Evolutionary conservation across 2,797 vertebrate genomes (phyloP).

Genomic region (Threskiornis aethiopicus): DNA sequence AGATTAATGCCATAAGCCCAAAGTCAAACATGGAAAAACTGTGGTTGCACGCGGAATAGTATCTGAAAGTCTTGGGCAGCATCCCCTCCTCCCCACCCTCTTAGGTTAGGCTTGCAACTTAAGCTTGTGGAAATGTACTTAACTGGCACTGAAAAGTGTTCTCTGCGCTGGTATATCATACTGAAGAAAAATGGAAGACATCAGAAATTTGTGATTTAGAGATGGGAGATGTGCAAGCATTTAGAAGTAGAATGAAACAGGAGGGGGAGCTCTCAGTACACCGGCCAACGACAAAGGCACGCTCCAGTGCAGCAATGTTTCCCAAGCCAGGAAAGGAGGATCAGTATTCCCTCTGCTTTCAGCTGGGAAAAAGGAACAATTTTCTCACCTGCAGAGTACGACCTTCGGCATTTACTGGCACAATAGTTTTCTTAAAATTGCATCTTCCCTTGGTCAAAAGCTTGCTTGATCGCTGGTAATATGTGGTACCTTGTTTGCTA

Average conservation of each 20-base stretch:
- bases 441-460: neutral
- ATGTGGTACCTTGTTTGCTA: neutral
- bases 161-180: neutral
- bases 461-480: neutral
- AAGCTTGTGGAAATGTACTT: neutral
- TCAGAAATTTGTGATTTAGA: neutral
- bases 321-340: neutral
- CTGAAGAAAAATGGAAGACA: neutral
- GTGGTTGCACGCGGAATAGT: neutral
- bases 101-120: neutral
- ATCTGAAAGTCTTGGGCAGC: neutral
- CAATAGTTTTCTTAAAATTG: neutral
- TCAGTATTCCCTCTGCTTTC: neutral
- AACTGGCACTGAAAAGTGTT: neutral
- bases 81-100: neutral
- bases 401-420: neutral
- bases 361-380: neutral
- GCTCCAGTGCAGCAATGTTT: neutral
- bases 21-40: neutral
- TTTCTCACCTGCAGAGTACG: neutral
- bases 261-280: constrained; percentile 60
- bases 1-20: neutral
- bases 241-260: neutral
- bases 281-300: fast-evolving
- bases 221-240: neutral